These are phyloP conservation scores for Tachystola acroxantha DNA, from an alignment of 2,888 invertebrate species.

Conservation along the genomic window DNA sequence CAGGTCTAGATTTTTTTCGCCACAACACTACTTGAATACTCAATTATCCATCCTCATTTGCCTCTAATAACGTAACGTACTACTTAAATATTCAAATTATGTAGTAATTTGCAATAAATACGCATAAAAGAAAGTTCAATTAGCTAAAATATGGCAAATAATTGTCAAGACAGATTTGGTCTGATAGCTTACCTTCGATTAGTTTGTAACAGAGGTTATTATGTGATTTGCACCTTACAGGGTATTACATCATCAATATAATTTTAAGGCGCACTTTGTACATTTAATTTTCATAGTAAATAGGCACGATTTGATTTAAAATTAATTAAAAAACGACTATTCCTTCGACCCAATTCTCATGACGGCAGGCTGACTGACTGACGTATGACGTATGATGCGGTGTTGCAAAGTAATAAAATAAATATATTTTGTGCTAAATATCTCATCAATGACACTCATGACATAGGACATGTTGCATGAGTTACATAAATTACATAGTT, in stretches of 20 bases:
- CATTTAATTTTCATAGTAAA: slow-evolving; percentile 29
- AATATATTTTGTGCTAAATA: no score
- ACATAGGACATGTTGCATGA: no score
- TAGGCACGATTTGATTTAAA: slow-evolving; percentile 29
- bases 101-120: slow-evolving; percentile 27
- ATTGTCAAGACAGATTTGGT: slow-evolving; percentile 39
- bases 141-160: slow-evolving; percentile 71
- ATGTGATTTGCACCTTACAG: slow-evolving; percentile 29
- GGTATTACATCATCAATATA: slow-evolving; percentile 37
- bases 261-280: slow-evolving; percentile 26
- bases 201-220: slow-evolving; percentile 41
- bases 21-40: slow-evolving; percentile 26
- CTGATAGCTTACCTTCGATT: slow-evolving; percentile 52
- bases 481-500: no score
- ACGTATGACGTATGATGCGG: background rate
- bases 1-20: slow-evolving; percentile 35
- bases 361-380: slow-evolving; percentile 28
- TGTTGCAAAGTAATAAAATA: background rate
- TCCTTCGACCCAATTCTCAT: slow-evolving; percentile 67
- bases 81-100: slow-evolving; percentile 21
- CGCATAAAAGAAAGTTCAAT: slow-evolving; percentile 49
- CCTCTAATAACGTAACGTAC: slow-evolving; percentile 19
- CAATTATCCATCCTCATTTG: slow-evolving; percentile 7
- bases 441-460: no score
- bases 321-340: slow-evolving; percentile 44